These are phyloP conservation scores for Pimpla rufipes DNA, from an alignment of 2,888 invertebrate species.

Conservation along the genomic window DNA sequence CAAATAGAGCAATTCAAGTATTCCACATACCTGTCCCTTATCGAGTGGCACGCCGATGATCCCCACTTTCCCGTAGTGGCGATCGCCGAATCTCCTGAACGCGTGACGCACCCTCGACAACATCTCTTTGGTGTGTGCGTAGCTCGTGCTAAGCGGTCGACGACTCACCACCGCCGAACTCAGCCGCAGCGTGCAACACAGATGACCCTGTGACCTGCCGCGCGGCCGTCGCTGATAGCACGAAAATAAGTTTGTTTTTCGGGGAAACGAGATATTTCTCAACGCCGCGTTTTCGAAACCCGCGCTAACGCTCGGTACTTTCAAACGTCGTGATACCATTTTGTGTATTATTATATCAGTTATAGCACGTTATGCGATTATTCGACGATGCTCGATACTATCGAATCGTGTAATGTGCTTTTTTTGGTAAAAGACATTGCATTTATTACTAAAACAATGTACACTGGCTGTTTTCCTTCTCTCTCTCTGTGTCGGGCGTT, in stretches of 20 bases:
- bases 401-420: background rate
- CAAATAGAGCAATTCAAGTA: background rate
- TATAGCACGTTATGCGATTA: background rate
- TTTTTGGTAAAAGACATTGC: conserved; percentile 41
- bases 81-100: conserved; percentile 70
- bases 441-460: conserved; percentile 51
- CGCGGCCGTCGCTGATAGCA: conserved; percentile 44
- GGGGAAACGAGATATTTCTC: conserved; percentile 7
- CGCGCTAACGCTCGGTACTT: background rate
- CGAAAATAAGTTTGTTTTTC: conserved; percentile 21
- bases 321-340: conserved; percentile 9
- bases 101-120: conserved; percentile 72
- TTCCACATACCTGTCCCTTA: conserved; percentile 89
- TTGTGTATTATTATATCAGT: background rate
- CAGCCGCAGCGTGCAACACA: conserved; percentile 23
- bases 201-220: conserved; percentile 57
- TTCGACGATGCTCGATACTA: background rate
- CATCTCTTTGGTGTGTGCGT: conserved; percentile 70
- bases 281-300: background rate
- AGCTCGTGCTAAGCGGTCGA: conserved; percentile 10
- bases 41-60: conserved; percentile 93
- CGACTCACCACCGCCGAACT: conserved; percentile 21
- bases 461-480: conserved; percentile 10
- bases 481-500: background rate
- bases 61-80: conserved; percentile 87